Conservation (phyloP, 2,888 invertebrate species). For the Hyppa rectilinea region DNA sequence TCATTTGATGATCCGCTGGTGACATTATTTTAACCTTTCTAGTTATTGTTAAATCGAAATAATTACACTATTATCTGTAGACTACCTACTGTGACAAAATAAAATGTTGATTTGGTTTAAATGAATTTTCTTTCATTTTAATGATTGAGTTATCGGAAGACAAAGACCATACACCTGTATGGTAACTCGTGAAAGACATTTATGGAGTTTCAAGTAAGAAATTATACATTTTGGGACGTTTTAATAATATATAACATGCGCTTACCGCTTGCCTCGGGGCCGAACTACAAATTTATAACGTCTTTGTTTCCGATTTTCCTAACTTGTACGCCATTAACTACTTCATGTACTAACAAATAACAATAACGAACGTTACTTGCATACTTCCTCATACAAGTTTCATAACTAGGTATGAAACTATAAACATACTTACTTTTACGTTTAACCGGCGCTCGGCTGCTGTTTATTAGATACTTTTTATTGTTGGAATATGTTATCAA, state of each 20-base stretch:
- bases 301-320: slow-evolving; percentile 44
- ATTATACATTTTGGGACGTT: background rate
- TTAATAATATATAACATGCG: background rate
- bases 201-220: background rate
- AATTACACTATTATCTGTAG: no score
- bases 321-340: slow-evolving; percentile 30
- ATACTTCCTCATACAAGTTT: slow-evolving; percentile 39
- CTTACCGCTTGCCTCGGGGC: background rate
- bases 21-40: background rate
- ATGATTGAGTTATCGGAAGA: background rate
- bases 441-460: background rate
- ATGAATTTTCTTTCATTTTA: background rate
- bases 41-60: no score
- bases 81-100: no score
- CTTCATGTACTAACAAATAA: slow-evolving; percentile 29
- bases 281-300: slow-evolving; percentile 28
- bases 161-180: no score
- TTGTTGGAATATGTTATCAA: slow-evolving; percentile 9
- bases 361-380: slow-evolving; percentile 39
- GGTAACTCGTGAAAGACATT: no score
- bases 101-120: no score
- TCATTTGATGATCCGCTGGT: background rate
- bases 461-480: slow-evolving; percentile 31
- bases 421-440: slow-evolving; percentile 15
- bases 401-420: slow-evolving; percentile 33